Conservation (phyloP, 2,797 vertebrate genomes). For the Erethizon dorsatum region DNA sequence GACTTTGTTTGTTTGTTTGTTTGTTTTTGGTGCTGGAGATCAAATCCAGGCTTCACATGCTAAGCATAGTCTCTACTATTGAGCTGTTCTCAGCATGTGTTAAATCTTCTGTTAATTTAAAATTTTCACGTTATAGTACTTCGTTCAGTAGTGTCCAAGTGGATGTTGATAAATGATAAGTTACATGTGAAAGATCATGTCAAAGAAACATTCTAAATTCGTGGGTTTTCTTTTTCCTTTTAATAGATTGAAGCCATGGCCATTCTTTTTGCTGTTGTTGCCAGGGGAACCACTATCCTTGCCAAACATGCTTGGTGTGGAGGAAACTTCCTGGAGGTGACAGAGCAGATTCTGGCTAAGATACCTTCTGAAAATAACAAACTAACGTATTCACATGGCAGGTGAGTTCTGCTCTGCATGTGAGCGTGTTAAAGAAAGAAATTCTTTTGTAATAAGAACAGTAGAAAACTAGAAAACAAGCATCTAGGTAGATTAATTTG, state of each 20-base stretch:
- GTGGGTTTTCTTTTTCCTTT: constrained; percentile 56
- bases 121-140: constrained; percentile 50
- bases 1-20: not conserved
- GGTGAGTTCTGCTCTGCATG: constrained; percentile 89
- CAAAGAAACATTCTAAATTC: constrained; percentile 62
- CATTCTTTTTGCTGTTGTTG: constrained; percentile 98
- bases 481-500: constrained; percentile 64
- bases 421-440: not conserved
- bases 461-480: constrained; percentile 54
- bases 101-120: constrained; percentile 28
- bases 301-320: constrained; percentile 98
- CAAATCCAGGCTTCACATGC: not conserved
- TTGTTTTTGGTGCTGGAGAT: constrained; percentile 9
- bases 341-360: constrained; percentile 98
- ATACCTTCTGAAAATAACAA: constrained; percentile 99
- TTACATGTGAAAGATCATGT: constrained; percentile 64
- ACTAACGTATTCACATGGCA: constrained; percentile 98
- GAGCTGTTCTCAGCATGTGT: not conserved
- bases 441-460: constrained; percentile 50
- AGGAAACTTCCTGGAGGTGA: constrained; percentile 99
- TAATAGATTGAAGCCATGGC: constrained; percentile 93
- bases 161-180: constrained; percentile 43
- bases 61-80: not conserved
- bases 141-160: not conserved
- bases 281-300: constrained; percentile 97